phyloP scores from a whole-genome alignment of 2,888 invertebrate species.

The Philereme vetulata region DNA sequence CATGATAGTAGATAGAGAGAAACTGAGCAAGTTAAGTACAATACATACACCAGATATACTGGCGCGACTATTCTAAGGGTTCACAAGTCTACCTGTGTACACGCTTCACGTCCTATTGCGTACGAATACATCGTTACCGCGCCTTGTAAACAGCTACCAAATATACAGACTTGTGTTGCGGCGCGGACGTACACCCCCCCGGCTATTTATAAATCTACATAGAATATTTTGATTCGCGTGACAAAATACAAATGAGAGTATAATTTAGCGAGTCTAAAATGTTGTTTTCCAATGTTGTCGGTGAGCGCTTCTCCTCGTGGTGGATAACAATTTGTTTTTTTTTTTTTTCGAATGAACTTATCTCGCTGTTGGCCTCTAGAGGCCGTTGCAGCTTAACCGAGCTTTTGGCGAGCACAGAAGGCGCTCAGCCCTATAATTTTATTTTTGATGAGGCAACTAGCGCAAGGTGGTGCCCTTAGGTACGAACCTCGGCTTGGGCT shows the following conservation, averaged over 20 bases:
- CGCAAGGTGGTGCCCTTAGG: too few species aligned
- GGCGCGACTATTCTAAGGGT: conserved; percentile 20
- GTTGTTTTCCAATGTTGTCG: conserved; percentile 13
- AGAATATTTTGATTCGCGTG: conserved; percentile 8
- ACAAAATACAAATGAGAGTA: conserved; percentile 1
- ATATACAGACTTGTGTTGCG: conserved; percentile 65
- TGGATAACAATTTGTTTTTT: conserved; percentile 2
- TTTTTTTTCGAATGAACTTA: too few species aligned
- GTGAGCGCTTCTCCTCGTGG: neutral
- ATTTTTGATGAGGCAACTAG: too few species aligned
- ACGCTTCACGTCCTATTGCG: conserved; percentile 6
- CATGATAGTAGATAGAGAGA: conserved; percentile 14
- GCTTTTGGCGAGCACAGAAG: too few species aligned
- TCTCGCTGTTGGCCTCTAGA: too few species aligned
- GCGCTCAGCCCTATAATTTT: too few species aligned
- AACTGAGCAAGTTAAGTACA: conserved; percentile 39
- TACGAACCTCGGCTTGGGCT: too few species aligned
- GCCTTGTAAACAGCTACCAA: conserved; percentile 43
- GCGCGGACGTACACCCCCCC: conserved; percentile 46
- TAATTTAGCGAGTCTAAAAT: conserved; percentile 10
- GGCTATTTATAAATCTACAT: conserved; percentile 11
- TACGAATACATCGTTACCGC: conserved; percentile 25
- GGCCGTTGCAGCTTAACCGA: too few species aligned
- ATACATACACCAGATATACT: conserved; percentile 34
- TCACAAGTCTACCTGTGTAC: conserved; percentile 15